A percentile compares a stretch with the other conserved stretches of the same genome.
Conservation (phyloP, 2,113 vertebrate genomes). For the Athene noctua region DNA sequence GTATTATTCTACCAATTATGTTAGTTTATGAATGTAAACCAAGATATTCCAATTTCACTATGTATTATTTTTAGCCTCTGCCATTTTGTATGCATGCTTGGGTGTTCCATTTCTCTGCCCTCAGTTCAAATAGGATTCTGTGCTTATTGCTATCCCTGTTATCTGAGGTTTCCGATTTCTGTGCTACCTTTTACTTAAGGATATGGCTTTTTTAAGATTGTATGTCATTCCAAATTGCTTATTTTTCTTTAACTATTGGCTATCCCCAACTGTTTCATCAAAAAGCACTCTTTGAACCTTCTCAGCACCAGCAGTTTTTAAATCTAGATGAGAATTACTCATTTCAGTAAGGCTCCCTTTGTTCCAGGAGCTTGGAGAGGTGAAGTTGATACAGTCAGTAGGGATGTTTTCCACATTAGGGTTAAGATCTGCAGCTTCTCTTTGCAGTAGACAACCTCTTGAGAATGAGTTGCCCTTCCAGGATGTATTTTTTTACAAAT, state of each 20-base stretch:
- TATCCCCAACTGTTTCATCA: not conserved
- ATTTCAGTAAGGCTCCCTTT: not conserved
- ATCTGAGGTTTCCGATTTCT: not conserved
- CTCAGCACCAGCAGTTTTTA: not conserved
- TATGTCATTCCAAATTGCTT: not conserved
- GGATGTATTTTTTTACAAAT: not conserved
- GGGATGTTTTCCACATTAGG: not conserved
- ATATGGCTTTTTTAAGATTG: not conserved
- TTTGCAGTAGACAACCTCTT: not conserved
- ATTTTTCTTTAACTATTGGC: not conserved
- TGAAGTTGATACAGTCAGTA: not conserved
- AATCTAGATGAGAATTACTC: not conserved
- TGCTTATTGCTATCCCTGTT: not conserved
- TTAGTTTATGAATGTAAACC: not conserved
- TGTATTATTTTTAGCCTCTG: not conserved
- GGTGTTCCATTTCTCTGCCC: not conserved
- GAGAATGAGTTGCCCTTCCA: not conserved
- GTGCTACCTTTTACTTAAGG: not conserved
- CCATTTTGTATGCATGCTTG: not conserved
- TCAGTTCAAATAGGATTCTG: not conserved
- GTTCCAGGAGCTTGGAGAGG: not conserved
- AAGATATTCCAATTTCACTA: not conserved
- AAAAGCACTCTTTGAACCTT: not conserved
- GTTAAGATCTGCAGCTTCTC: not conserved
- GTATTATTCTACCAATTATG: not conserved